Conservation (phyloP, 2,888 invertebrate genomes). For the Miltochrista miniata region DNA sequence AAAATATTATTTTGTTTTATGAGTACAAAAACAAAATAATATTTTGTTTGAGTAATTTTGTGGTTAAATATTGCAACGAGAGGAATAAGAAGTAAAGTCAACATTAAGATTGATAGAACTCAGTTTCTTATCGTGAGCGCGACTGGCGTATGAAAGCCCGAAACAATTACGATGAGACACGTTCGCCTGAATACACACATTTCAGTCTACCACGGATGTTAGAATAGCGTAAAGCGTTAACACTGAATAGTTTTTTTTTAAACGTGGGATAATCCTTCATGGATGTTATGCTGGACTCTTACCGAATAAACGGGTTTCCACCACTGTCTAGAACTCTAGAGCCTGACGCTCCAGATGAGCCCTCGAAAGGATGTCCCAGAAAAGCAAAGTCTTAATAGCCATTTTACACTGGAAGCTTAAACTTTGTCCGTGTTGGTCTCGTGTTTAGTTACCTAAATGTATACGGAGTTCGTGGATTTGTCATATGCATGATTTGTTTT, state of each 20-base stretch:
- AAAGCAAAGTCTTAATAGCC: too few relatives aligned
- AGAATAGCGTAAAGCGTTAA: slow-evolving; percentile 61
- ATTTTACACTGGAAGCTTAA: too few relatives aligned
- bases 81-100: slow-evolving; percentile 26
- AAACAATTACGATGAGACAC: too few relatives aligned
- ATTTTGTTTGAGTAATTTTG: slow-evolving; percentile 48
- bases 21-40: slow-evolving; percentile 48
- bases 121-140: slow-evolving; percentile 67
- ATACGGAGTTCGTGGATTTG: too few relatives aligned
- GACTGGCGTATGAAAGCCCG: slow-evolving; percentile 40
- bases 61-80: slow-evolving; percentile 38
- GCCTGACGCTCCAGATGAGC: too few relatives aligned
- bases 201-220: slow-evolving; percentile 66
- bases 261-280: slow-evolving; percentile 73
- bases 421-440: too few relatives aligned
- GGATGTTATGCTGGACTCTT: too few relatives aligned
- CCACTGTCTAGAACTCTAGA: too few relatives aligned
- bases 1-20: slow-evolving; percentile 56
- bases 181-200: slow-evolving; percentile 62
- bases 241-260: slow-evolving; percentile 69
- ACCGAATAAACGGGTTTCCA: too few relatives aligned
- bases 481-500: too few relatives aligned
- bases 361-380: too few relatives aligned
- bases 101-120: slow-evolving; percentile 50
- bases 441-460: too few relatives aligned